Evolutionary conservation across 37 sponge, comb jelly and placozoan species (phyloP), one percentile per base, ranked within the genome.

Genomic region (Theonella swinhoei): DNA sequence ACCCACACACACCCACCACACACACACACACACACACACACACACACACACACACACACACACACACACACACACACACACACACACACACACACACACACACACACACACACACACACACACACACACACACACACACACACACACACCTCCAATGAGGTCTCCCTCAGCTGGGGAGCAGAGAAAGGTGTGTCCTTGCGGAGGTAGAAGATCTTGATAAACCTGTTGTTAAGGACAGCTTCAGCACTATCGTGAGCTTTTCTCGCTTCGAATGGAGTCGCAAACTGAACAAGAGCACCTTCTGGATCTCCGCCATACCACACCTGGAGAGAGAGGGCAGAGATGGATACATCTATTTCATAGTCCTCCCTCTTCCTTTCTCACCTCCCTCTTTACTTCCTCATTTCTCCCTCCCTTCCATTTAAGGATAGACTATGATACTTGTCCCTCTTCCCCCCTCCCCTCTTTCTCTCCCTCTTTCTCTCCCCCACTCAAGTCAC

Each of bases 191-290:
- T 4, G 58, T 79, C 78, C 65, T 42, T 80, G 31, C 72, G 81
- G 58, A 88, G 78, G 82, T 83, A 93, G 72, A 82, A 93, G 4
- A 93, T 66, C 69, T 72, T 82, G 77, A 93, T 86, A 59, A 93
- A 94, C 19, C 97, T 68, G 65, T 97, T 97, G 74, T 87, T 89
- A 29, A 91, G 75, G 2, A 97, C 97, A 68, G 97, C 97, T 47
- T 94, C 95, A 1, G 93, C 41, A 40, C 88, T 89, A 28, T 89
- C 85, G 77, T 92, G 90, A 30, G 97, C 97, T 33, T 77, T 85
- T 79, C 91, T 91, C 1, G 95, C 97, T 43, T 94, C 97, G 0
- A 37, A 68, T 1, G 78, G 85, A 0, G 88, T 72, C 2, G 90
- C 83, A 54, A 97, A 97, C 77, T 94, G 95, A 4, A 97, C 79